Percentiles rank a stretch among this genome's conserved stretches.
Conservation (phyloP, 2,113 vertebrate genomes). For the Montifringilla adamsi region DNA sequence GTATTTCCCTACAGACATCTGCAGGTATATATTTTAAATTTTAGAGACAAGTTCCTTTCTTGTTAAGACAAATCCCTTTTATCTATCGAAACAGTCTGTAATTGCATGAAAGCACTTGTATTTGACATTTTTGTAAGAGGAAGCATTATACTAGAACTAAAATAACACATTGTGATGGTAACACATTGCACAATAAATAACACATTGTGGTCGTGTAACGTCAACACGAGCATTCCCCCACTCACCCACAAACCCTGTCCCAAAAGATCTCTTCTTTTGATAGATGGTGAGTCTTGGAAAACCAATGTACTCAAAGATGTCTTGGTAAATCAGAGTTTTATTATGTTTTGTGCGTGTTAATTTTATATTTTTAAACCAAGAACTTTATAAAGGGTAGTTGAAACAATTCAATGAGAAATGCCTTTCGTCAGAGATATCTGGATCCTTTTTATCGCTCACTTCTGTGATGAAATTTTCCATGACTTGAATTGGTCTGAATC, state of each 20-base stretch:
- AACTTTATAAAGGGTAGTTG: neutral
- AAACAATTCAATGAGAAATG: neutral
- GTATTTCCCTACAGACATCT: neutral
- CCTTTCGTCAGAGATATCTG: neutral
- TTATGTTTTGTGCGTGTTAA: neutral
- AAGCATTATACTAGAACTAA: conserved; percentile 41
- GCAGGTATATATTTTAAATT: neutral
- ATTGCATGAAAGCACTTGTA: neutral
- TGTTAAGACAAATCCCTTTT: neutral
- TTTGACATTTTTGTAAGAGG: conserved; percentile 57
- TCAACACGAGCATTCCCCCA: neutral
- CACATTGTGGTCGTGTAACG: neutral
- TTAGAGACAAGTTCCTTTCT: neutral
- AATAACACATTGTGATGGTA: neutral
- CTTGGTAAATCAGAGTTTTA: neutral
- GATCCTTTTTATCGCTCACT: neutral
- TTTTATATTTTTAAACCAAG: neutral
- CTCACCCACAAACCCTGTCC: neutral
- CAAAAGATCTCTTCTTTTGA: neutral
- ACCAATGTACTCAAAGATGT: neutral
- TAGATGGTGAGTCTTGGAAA: neutral
- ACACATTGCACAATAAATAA: neutral
- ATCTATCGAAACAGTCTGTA: neutral
- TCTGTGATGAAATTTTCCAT: neutral
- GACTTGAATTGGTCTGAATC: neutral